Evolutionary conservation across 2,888 invertebrate genomes (phyloP).

Genomic region (Ochropleura plecta): DNA sequence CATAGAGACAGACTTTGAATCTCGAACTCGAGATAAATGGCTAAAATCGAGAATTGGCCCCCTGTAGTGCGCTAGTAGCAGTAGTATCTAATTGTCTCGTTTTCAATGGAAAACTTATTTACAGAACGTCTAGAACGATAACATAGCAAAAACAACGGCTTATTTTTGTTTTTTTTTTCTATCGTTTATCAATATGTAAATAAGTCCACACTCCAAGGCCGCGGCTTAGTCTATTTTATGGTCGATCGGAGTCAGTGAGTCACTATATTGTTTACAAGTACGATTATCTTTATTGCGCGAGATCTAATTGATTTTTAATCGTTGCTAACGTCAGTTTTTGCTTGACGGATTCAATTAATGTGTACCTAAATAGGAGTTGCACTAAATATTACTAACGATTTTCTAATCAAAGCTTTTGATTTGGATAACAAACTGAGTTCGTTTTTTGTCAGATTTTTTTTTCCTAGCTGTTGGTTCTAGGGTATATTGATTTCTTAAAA

Average conservation of each 20-base stretch:
- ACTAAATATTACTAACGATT: neutral
- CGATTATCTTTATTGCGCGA: slow-evolving; percentile 43
- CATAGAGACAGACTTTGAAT: too few species aligned
- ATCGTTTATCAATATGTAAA: slow-evolving; percentile 39
- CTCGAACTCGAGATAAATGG: too few species aligned
- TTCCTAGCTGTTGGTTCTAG: neutral
- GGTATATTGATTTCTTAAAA: neutral
- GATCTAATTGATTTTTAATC: slow-evolving; percentile 41
- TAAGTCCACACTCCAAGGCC: slow-evolving; percentile 50
- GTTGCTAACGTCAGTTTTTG: slow-evolving; percentile 19
- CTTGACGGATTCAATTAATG: slow-evolving; percentile 12
- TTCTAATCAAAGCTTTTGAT: neutral
- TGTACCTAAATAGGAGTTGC: neutral
- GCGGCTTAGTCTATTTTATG: slow-evolving; percentile 44
- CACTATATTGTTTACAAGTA: slow-evolving; percentile 43
- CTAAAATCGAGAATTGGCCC: too few species aligned
- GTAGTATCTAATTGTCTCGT: neutral
- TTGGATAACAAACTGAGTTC: too few species aligned
- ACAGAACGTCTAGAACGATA: neutral
- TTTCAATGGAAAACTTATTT: neutral
- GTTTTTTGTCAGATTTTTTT: neutral
- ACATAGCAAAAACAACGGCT: neutral
- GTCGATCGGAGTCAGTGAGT: slow-evolving; percentile 39
- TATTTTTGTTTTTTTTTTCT: slow-evolving; percentile 5
- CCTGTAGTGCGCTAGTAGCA: neutral